Percentiles rank a stretch among this genome's conserved stretches.
These are phyloP conservation scores for Lepisosteus oculatus DNA, from an alignment of 2,113 vertebrate genomes.

Conservation along the genomic window DNA sequence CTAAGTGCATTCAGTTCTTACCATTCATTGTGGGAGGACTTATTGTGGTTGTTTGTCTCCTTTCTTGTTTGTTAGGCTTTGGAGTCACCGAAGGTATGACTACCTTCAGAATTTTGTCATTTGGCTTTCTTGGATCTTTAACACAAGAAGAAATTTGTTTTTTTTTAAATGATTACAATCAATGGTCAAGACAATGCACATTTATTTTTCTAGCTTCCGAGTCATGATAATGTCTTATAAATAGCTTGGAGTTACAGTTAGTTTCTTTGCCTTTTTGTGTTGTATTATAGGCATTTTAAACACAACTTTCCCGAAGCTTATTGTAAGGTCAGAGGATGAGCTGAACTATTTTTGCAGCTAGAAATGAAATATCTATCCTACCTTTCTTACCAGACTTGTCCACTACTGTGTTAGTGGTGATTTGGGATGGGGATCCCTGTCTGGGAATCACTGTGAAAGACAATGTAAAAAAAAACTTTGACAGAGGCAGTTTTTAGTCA, in stretches of 20 bases:
- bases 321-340: no score
- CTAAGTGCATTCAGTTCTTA: constrained; percentile 20
- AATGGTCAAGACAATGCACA: no score
- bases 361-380: neutral
- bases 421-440: neutral
- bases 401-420: neutral
- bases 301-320: no score
- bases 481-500: no score
- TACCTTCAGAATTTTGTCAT: constrained; percentile 50
- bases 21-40: constrained; percentile 43
- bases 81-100: constrained; percentile 50
- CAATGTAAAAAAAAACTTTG: neutral
- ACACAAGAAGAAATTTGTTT: neutral
- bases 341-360: no score
- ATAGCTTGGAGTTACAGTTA: no score
- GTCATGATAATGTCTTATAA: no score
- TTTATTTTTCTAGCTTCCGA: no score
- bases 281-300: neutral
- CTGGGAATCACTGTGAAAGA: neutral
- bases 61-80: constrained; percentile 55
- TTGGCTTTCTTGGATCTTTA: constrained; percentile 50
- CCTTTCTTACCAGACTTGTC: neutral
- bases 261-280: neutral
- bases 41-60: constrained; percentile 41
- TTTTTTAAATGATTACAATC: neutral